A percentile compares a stretch with the other conserved stretches of the same genome.
phyloP scores from a whole-genome alignment of 2,113 vertebrate genomes.

The Eidolon helvum region DNA sequence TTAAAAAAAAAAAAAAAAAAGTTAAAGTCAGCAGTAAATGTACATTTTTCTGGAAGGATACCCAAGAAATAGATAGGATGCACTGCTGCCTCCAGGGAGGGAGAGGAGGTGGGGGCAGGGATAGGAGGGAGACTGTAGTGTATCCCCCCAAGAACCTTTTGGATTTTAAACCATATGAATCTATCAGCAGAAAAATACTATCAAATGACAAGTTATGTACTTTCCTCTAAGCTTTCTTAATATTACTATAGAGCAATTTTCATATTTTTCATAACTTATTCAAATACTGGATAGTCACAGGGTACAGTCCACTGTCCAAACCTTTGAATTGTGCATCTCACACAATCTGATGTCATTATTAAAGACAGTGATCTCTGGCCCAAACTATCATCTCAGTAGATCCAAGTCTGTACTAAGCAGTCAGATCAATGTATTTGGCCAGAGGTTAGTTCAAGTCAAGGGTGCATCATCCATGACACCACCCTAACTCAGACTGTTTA shows the following conservation, averaged over 20 bases:
- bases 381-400: neutral
- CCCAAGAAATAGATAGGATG: fast-evolving
- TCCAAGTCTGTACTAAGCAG: neutral
- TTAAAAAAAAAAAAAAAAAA: neutral
- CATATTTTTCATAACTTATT: neutral
- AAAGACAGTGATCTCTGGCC: neutral
- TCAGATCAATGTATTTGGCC: neutral
- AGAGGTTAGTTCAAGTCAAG: neutral
- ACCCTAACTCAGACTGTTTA: neutral
- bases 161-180: neutral
- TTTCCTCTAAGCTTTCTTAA: neutral
- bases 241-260: neutral
- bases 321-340: neutral
- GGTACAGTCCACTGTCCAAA: neutral
- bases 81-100: neutral
- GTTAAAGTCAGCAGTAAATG: neutral
- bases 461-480: neutral
- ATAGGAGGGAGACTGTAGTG: no score
- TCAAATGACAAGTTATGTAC: neutral
- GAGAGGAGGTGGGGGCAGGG: neutral
- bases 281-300: neutral
- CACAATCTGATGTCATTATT: neutral
- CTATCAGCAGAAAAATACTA: neutral
- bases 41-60: fast-evolving
- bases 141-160: neutral